These are phyloP conservation scores for Leptocoma aspasia DNA, from an alignment of 2,113 vertebrate genomes.

Conservation along the genomic window DNA sequence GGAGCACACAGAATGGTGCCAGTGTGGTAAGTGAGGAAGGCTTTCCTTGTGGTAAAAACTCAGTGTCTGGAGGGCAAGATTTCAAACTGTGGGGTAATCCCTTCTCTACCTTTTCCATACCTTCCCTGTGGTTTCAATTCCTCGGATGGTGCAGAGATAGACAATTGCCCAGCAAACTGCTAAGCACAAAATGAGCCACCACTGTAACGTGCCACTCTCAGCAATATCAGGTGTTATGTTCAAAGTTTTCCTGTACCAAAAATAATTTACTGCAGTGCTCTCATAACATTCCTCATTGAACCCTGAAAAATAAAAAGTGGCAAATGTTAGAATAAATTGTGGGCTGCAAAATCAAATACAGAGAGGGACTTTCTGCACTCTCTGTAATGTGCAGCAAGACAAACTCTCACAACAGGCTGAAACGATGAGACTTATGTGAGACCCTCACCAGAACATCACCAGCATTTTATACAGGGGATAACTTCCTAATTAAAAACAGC, in stretches of 20 bases:
- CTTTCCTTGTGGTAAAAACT: background rate
- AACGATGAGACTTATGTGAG: accelerated
- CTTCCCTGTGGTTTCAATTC: slow-evolving; percentile 89
- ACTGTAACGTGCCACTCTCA: slow-evolving; percentile 74
- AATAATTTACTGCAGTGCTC: slow-evolving; percentile 85
- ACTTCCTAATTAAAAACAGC: background rate
- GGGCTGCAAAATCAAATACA: background rate
- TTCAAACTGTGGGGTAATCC: background rate
- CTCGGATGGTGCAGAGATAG: slow-evolving; percentile 86
- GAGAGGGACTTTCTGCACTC: background rate
- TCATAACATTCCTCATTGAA: slow-evolving; percentile 77
- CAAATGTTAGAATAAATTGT: background rate
- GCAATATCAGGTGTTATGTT: slow-evolving; percentile 79
- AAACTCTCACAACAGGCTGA: background rate
- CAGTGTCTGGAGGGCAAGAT: background rate
- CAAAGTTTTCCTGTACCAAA: slow-evolving; percentile 91
- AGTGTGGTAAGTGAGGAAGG: background rate
- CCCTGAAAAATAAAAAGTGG: slow-evolving; percentile 59
- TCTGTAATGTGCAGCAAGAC: background rate
- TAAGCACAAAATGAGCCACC: slow-evolving; percentile 83
- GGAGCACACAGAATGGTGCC: background rate
- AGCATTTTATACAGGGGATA: background rate
- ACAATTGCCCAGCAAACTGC: slow-evolving; percentile 80
- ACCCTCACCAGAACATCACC: background rate
- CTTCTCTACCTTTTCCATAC: slow-evolving; percentile 36